These are phyloP conservation scores for Steatocranus sp. DNA, from an alignment of 2,797 vertebrate genomes.

Conservation along the genomic window DNA sequence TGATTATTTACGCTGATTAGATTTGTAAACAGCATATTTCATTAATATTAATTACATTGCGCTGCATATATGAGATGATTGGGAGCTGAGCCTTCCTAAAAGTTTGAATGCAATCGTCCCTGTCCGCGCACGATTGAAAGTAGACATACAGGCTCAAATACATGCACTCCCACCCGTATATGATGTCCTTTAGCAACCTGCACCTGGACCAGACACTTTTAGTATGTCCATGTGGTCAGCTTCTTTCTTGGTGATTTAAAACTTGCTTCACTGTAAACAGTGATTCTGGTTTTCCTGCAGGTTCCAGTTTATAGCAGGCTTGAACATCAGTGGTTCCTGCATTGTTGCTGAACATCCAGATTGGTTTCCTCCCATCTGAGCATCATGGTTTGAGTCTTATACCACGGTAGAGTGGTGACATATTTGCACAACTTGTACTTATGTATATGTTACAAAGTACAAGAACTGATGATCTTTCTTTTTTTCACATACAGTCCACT, in stretches of 20 bases:
- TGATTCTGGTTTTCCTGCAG: background rate
- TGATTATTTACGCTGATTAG: background rate
- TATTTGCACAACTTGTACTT: background rate
- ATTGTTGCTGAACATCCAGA: too few relatives aligned
- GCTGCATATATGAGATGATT: background rate
- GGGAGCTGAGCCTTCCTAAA: background rate
- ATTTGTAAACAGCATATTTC: background rate
- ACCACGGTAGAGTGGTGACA: too few relatives aligned
- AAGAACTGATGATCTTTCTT: background rate
- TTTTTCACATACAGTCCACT: background rate
- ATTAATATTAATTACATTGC: background rate
- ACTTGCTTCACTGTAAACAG: background rate
- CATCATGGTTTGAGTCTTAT: too few relatives aligned
- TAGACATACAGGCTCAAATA: background rate
- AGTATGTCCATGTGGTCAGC: too few relatives aligned
- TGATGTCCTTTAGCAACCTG: too few relatives aligned
- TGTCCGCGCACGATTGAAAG: fast-evolving
- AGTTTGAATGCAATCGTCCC: background rate
- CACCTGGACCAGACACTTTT: too few relatives aligned
- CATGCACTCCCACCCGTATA: background rate
- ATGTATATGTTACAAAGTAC: background rate
- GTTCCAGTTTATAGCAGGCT: too few relatives aligned
- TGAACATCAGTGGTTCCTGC: too few relatives aligned
- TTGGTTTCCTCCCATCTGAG: too few relatives aligned
- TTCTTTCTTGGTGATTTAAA: background rate